Evolutionary conservation across 1,140 invertebrate species (phyloP).

Genomic region (Holotrichia oblita): DNA sequence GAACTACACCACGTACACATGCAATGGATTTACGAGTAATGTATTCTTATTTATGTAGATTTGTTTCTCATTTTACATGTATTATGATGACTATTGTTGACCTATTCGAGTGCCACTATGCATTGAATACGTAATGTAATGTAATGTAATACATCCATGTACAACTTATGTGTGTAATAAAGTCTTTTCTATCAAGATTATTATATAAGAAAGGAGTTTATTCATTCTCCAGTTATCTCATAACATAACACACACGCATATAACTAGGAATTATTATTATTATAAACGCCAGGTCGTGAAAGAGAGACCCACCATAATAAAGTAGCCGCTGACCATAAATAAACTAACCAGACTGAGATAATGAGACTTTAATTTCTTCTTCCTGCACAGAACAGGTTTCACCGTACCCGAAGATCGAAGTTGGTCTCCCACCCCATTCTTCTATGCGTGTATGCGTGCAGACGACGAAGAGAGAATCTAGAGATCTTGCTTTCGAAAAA

Average conservation of each 20-base stretch:
- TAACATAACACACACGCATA: not conserved
- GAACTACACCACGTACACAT: too few species aligned
- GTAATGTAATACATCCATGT: too few species aligned
- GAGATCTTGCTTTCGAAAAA: not conserved
- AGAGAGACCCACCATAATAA: conserved; percentile 4
- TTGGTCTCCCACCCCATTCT: not conserved
- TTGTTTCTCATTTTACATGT: too few species aligned
- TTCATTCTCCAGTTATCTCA: not conserved
- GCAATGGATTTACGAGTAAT: too few species aligned
- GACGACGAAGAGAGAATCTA: not conserved
- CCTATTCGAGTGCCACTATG: too few species aligned
- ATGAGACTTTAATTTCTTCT: conserved; percentile 43
- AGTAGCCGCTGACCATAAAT: conserved; percentile 37
- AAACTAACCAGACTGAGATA: conserved; percentile 28
- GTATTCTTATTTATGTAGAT: too few species aligned
- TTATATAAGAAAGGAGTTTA: not conserved
- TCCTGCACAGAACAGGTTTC: conserved; percentile 42
- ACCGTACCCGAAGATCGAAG: not conserved
- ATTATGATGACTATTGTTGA: too few species aligned
- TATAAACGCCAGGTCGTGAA: not conserved
- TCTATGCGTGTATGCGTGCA: not conserved
- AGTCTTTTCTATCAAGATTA: not conserved
- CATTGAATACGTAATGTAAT: too few species aligned
- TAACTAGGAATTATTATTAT: not conserved
- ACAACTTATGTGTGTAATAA: too few species aligned